These are phyloP conservation scores for Palloptera scutellata DNA, from an alignment of 2,888 invertebrate genomes.

Conservation along the genomic window DNA sequence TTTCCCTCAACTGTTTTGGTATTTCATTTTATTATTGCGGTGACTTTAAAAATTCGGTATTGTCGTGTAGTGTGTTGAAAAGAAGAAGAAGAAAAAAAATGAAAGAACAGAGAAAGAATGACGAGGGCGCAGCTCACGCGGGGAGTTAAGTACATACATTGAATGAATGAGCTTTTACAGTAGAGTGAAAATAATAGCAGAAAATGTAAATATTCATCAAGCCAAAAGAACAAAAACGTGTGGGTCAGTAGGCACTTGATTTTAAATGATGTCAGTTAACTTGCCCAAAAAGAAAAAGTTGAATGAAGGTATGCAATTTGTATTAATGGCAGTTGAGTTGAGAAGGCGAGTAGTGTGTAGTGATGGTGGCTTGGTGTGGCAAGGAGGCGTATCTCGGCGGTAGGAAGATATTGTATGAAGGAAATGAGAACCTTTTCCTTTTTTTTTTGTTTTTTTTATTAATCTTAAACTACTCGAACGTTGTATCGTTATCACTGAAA, in stretches of 20 bases:
- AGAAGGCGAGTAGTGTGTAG: neutral
- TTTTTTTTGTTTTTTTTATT: too few species aligned
- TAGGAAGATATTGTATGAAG: too few species aligned
- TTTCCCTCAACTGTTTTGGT: too few species aligned
- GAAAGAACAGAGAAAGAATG: neutral
- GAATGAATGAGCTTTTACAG: too few species aligned
- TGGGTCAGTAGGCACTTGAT: constrained; percentile 44
- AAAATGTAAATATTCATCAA: constrained; percentile 53
- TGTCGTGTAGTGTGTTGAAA: neutral
- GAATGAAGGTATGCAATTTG: neutral
- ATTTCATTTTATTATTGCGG: neutral
- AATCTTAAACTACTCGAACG: too few species aligned
- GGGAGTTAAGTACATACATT: too few species aligned
- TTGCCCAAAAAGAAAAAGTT: neutral
- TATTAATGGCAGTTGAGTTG: neutral
- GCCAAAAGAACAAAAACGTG: neutral
- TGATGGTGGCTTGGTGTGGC: neutral
- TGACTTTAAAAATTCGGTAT: constrained; percentile 3
- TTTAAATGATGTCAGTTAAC: constrained; percentile 20
- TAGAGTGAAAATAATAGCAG: constrained; percentile 30
- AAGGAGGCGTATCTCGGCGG: too few species aligned
- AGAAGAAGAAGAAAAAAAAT: neutral
- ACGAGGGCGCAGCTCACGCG: neutral
- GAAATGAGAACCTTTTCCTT: too few species aligned
- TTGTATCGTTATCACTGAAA: too few species aligned